These are phyloP conservation scores for Orthonyx spaldingii DNA, from an alignment of 2,113 vertebrate genomes.

Conservation along the genomic window DNA sequence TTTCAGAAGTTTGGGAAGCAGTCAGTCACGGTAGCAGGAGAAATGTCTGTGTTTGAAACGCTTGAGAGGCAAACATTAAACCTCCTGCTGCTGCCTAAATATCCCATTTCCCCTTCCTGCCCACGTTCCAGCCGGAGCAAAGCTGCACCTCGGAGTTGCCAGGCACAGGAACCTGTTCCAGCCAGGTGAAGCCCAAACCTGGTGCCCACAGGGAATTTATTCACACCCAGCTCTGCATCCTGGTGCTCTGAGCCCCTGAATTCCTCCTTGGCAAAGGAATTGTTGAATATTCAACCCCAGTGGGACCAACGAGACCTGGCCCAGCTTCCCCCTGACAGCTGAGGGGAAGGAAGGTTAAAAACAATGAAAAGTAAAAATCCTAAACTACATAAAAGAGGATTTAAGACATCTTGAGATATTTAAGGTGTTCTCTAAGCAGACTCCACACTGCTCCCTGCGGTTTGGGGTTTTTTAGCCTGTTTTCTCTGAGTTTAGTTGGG, in stretches of 20 bases:
- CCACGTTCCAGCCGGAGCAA: neutral
- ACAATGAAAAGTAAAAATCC: neutral
- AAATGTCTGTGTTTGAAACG: neutral
- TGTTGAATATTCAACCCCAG: neutral
- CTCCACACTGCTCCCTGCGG: neutral
- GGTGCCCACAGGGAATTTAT: neutral
- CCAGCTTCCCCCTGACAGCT: neutral
- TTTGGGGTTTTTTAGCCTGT: accelerated
- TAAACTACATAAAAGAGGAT: neutral
- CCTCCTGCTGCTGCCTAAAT: neutral
- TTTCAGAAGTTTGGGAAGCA: neutral
- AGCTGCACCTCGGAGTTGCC: neutral
- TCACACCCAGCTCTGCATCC: accelerated
- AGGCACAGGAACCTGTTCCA: neutral
- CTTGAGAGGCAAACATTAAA: neutral
- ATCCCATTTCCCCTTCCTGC: neutral
- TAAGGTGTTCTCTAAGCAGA: neutral
- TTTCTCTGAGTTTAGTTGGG: neutral
- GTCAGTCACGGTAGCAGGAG: neutral
- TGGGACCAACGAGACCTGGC: neutral
- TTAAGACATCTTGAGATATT: neutral
- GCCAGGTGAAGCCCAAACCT: neutral
- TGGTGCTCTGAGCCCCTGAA: neutral
- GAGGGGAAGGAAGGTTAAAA: neutral
- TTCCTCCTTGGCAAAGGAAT: neutral